Conservation (phyloP, 2,113 vertebrate species). For the Conger conger region DNA sequence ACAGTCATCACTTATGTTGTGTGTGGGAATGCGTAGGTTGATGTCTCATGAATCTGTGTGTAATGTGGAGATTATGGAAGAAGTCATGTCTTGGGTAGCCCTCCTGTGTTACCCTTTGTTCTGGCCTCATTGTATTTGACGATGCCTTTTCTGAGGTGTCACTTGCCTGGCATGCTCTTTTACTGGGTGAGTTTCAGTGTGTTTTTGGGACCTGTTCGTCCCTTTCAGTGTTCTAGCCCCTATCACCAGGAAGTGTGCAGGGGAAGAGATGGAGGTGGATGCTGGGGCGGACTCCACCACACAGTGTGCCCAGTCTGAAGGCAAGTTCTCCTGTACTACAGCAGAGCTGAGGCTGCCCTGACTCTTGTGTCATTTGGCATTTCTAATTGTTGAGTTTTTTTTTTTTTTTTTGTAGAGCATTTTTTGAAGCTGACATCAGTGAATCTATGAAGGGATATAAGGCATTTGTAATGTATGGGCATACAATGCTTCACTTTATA, state of each 20-base stretch:
- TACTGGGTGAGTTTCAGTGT: neutral
- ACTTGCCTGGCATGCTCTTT: neutral
- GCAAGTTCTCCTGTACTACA: conserved; percentile 32
- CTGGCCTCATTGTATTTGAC: neutral
- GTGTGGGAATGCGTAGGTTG: neutral
- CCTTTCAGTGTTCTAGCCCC: conserved; percentile 1
- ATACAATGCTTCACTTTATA: no score
- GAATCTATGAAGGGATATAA: no score
- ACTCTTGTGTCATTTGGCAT: neutral
- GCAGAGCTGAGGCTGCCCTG: neutral
- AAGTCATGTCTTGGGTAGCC: neutral
- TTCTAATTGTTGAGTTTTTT: no score
- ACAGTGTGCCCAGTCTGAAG: conserved; percentile 59
- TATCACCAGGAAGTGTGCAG: conserved; percentile 40
- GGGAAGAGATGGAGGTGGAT: conserved; percentile 53
- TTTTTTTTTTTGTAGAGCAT: no score
- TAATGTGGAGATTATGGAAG: neutral
- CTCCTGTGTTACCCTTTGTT: neutral
- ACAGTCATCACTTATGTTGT: neutral
- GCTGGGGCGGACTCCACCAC: conserved; percentile 67
- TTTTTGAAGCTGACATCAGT: neutral
- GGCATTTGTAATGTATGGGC: no score
- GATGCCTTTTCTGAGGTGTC: neutral
- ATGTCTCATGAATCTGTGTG: neutral
- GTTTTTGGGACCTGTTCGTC: neutral